Evolutionary conservation across 2,113 vertebrate species (phyloP).

Genomic region (Struthidea cinerea): DNA sequence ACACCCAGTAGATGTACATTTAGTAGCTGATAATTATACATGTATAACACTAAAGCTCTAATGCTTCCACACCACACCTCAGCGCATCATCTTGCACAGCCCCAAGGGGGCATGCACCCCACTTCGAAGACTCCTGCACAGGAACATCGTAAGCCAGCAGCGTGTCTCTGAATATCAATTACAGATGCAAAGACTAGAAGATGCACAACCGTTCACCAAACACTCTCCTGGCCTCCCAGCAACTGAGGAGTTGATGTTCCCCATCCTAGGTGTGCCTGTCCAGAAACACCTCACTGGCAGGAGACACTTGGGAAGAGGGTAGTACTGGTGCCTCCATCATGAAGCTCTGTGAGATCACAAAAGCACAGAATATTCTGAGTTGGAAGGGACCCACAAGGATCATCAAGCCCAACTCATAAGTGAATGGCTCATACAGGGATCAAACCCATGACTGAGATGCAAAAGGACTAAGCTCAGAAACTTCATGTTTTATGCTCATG

Average conservation of each 20-base stretch:
- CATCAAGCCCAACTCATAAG: background rate
- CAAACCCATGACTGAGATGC: background rate
- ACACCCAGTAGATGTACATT: too few relatives aligned
- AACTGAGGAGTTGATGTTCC: background rate
- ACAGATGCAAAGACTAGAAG: background rate
- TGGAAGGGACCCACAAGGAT: background rate
- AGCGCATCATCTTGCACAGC: fast-evolving
- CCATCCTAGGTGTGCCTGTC: background rate
- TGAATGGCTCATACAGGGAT: background rate
- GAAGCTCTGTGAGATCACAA: background rate
- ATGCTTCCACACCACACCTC: background rate
- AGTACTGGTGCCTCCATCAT: conserved; percentile 41
- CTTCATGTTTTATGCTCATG: background rate
- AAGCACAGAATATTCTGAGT: background rate
- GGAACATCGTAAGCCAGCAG: background rate
- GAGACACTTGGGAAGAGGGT: conserved; percentile 60
- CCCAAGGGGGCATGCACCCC: too few relatives aligned
- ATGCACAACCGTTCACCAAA: background rate
- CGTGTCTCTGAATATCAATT: background rate
- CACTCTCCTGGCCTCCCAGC: background rate
- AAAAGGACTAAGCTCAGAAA: background rate
- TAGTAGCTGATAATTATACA: background rate
- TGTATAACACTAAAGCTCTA: background rate
- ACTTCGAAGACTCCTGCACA: background rate
- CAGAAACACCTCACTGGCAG: conserved; percentile 45